Base-by-base conservation (phyloP, 2,797 vertebrate genomes). In the Pangasius sanitwongsei region DNA sequence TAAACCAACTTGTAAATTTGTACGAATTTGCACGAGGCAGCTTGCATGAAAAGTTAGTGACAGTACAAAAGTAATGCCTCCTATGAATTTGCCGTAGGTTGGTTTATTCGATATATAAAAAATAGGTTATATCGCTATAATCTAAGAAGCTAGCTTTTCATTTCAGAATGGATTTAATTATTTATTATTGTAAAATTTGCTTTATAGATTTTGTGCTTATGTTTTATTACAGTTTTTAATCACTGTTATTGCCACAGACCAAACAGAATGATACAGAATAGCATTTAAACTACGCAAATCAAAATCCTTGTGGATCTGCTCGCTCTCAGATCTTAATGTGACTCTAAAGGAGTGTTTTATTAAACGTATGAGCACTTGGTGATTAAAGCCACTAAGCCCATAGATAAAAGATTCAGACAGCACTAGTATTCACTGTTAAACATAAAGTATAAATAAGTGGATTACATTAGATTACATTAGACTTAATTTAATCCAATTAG, bases 191-290 rank as follows among this genome's bases (percentile, higher is more conserved):
- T 70, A 34, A 70, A 23, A 25, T 70, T 70, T 44, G 15, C 59
- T n/a, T 65, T 65, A 7, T 48, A 65, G 25, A 63, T 7, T n/a
- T 83, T 69, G 25, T 31, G 63, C 28, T 48, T 31, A 4, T 23
- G 63, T 31, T 69, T 69, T 34, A 6, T 85, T 53, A 65, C 59
- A 48, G 82, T n/a, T 83, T n/a, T 83, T 7, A 34, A 53, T 85
- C 2, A 37, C n/a, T 53, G 44, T 25, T 37, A 85, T 70, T 37
- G 9, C 48, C 41, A 65, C 59, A 85, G 65, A 67, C 82, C 61
- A 84, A 84, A 50, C 41, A 11, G 20, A 65, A 83, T 20, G 41
- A 83, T 9, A 63, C 37, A 48, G 15, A 83, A 48, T n/a, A n/a
- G 61, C 15, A 31, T 4, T 83, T 25, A 82, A 61, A 61, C 34